These are phyloP conservation scores for Malthinus flaveolus DNA, from an alignment of 2,888 invertebrate species.

Conservation along the genomic window DNA sequence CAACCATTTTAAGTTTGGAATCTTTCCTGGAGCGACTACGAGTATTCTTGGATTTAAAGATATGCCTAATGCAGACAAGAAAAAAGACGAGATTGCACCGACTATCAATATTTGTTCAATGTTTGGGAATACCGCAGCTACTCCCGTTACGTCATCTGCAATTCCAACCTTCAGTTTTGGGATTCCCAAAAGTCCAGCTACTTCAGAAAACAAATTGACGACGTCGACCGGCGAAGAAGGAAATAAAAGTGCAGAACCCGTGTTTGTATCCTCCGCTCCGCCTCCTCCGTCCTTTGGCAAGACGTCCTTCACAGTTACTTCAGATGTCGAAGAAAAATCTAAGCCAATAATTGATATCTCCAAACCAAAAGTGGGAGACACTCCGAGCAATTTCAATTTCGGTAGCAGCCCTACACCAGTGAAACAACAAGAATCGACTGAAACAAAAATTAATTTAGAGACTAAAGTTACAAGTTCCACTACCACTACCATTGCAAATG, in stretches of 20 bases:
- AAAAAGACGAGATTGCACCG: slow-evolving; percentile 19
- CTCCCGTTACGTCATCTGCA: slow-evolving; percentile 14
- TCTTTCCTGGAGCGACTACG: slow-evolving; percentile 42
- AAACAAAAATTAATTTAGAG: no score
- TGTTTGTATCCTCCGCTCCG: neutral
- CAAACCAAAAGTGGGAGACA: no score
- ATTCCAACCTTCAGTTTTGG: slow-evolving; percentile 36
- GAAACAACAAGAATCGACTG: no score
- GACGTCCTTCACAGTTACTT: no score
- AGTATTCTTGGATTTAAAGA: slow-evolving; percentile 8
- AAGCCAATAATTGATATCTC: neutral
- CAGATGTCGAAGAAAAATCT: neutral
- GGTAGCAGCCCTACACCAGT: neutral
- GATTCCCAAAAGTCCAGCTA: slow-evolving; percentile 14
- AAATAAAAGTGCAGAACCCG: neutral
- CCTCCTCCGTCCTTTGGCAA: no score
- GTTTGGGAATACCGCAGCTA: slow-evolving; percentile 2
- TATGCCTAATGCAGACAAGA: slow-evolving; percentile 31
- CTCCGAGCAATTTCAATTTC: neutral
- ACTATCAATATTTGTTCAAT: slow-evolving; percentile 8
- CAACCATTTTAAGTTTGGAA: slow-evolving; percentile 56
- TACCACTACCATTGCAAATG: no score
- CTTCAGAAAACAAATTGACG: no score
- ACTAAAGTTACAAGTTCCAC: no score
- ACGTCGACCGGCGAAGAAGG: neutral